phyloP scores from a whole-genome alignment of 2,888 invertebrate genomes.

The Ditula angustiorana region DNA sequence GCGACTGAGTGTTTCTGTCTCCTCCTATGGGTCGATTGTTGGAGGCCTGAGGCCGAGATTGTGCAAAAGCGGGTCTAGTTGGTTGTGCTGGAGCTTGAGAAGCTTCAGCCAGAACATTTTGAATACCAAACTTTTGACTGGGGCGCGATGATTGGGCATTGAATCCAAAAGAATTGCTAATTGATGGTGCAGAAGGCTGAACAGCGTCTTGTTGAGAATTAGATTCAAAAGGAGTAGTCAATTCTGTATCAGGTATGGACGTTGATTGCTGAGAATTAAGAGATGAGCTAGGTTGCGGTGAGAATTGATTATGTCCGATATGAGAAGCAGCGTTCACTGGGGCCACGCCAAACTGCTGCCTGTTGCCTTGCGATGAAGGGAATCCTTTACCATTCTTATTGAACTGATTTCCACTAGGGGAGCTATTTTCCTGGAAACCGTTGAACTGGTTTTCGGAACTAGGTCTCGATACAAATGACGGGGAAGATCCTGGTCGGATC shows the following conservation, averaged over 20 bases:
- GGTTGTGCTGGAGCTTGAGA: slow-evolving; percentile 38
- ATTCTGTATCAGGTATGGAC: slow-evolving; percentile 56
- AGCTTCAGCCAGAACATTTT: slow-evolving; percentile 23
- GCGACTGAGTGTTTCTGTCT: slow-evolving; percentile 30
- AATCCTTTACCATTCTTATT: slow-evolving; percentile 17
- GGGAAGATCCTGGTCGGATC: slow-evolving; percentile 29
- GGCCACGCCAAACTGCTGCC: slow-evolving; percentile 21
- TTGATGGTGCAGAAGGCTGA: slow-evolving; percentile 18
- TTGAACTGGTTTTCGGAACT: slow-evolving; percentile 37
- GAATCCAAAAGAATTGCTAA: slow-evolving; percentile 26
- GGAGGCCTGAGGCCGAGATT: slow-evolving; percentile 23
- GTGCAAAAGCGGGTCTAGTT: slow-evolving; percentile 41
- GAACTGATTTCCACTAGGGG: slow-evolving; percentile 25
- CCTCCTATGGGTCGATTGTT: slow-evolving; percentile 22
- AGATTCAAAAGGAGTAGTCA: slow-evolving; percentile 62
- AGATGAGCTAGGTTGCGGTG: slow-evolving; percentile 43
- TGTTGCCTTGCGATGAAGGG: slow-evolving; percentile 14
- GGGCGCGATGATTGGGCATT: slow-evolving; percentile 35
- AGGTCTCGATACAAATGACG: slow-evolving; percentile 38
- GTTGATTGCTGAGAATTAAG: slow-evolving; percentile 50
- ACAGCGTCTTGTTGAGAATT: slow-evolving; percentile 40
- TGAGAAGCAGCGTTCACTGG: slow-evolving; percentile 6
- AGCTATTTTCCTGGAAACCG: slow-evolving; percentile 39
- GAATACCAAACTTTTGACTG: slow-evolving; percentile 37
- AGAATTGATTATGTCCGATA: slow-evolving; percentile 26